Base-by-base conservation (phyloP, 2,113 vertebrate species). In the Empidonax traillii region DNA sequence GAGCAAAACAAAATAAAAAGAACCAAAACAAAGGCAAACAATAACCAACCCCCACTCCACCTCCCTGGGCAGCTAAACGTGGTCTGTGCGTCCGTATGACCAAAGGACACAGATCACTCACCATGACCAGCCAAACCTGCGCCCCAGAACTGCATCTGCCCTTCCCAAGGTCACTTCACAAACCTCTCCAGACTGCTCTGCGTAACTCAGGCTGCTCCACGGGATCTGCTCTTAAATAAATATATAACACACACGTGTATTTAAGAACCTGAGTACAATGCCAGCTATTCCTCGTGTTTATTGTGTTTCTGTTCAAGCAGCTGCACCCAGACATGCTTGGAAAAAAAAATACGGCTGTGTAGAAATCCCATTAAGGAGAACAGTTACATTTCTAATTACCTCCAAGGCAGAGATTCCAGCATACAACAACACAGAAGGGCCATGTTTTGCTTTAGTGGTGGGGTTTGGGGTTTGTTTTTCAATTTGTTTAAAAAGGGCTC, bases 311-410 rank as follows among this genome's bases (percentile, higher is more conserved):
- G 28, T 74, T 80, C 71, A 65, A 58, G 75, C 88, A 94, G 86
- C 85, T 94, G 94, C 77, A 92, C 12, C 10, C 82, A 95, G 55
- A 77, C 56, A 65, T 0, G 59, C 51, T 62, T 44, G 35, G 68
- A 76, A 74, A 94, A 41, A 94, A 94, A 86, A 93, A 55, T 37
- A 79, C 39, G 82, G 94, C 81, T 89, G 58, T 24, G 71, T 21
- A 76, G 33, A 95, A 96, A 94, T 49, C 47, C 79, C 69, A 63
- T 90, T 91, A 83, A 75, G 31, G 53, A 88, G 51, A 95, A 65
- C 72, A 63, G 69, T 37, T 67, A 75, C 37, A 92, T 87, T 95
- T 96, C 88, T 90, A 97, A 96, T 96, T 95, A 96, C 92, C 87
- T 97, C 89, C 90, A 63, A 93, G 91, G 94, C 95, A 94, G 84